These are phyloP conservation scores for Heliothis subflexa DNA, from an alignment of 1,140 invertebrate species.

Conservation along the genomic window DNA sequence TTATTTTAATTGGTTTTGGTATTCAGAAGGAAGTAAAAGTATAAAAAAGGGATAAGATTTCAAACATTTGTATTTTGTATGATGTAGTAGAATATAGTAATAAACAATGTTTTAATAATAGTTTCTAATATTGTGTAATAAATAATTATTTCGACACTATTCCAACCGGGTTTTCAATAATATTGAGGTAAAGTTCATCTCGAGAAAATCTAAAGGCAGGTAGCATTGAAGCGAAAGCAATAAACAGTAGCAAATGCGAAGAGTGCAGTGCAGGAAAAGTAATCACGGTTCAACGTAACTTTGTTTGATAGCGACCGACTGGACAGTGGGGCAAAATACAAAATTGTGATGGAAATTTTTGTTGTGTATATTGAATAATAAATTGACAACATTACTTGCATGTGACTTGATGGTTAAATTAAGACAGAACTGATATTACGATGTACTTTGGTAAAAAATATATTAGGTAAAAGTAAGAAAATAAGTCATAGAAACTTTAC, in stretches of 20 bases:
- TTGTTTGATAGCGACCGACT: conserved; percentile 61
- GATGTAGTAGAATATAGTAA: too few relatives aligned
- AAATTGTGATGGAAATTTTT: too few relatives aligned
- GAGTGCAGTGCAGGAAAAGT: conserved; percentile 68
- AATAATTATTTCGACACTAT: not conserved
- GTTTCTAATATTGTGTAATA: not conserved
- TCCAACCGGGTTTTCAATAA: conserved; percentile 4
- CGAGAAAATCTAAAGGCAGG: conserved; percentile 22
- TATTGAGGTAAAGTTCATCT: conserved; percentile 29
- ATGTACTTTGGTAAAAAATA: too few relatives aligned
- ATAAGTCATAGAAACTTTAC: too few relatives aligned
- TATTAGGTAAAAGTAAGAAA: too few relatives aligned
- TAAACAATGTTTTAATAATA: too few relatives aligned
- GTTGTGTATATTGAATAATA: too few relatives aligned
- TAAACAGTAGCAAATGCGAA: conserved; percentile 58
- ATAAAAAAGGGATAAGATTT: too few relatives aligned
- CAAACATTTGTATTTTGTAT: too few relatives aligned
- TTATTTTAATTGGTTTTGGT: conserved; percentile 4
- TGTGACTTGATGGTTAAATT: too few relatives aligned
- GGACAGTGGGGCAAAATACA: conserved; percentile 40
- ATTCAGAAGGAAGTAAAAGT: not conserved
- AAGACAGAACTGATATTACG: too few relatives aligned
- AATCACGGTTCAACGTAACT: conserved; percentile 66
- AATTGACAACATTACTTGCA: too few relatives aligned
- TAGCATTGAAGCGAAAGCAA: conserved; percentile 63